Percentiles rank a stretch among this genome's conserved stretches.
These are phyloP conservation scores for Rhyacichthys aspro DNA, from an alignment of 2,797 vertebrate species.

Conservation along the genomic window DNA sequence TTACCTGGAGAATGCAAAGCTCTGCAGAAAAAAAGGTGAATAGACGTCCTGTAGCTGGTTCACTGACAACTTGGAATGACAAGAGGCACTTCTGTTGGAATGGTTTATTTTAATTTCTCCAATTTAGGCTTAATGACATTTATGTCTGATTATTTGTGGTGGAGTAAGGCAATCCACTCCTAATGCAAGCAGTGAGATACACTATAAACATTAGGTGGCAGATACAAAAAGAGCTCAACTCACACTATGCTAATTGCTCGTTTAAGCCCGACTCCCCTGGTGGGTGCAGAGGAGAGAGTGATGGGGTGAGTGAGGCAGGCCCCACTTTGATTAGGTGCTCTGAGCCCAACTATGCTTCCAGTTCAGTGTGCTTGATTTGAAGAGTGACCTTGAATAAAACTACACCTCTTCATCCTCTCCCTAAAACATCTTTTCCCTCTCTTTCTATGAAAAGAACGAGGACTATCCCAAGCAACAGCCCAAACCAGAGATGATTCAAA, in stretches of 20 bases:
- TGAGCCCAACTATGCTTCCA: constrained; percentile 65
- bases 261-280: constrained; percentile 64
- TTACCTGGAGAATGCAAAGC: constrained; percentile 59
- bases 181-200: constrained; percentile 54
- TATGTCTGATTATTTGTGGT: constrained; percentile 45
- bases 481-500: constrained; percentile 42
- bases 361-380: constrained; percentile 63
- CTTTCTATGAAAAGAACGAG: constrained; percentile 43
- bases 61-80: constrained; percentile 64
- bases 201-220: constrained; percentile 67
- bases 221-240: constrained; percentile 54
- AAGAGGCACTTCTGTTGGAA: constrained; percentile 18
- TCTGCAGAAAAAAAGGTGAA: constrained; percentile 66
- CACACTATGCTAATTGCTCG: constrained; percentile 61
- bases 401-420: constrained; percentile 39
- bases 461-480: constrained; percentile 60
- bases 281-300: constrained; percentile 56
- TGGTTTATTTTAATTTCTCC: too few species aligned
- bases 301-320: constrained; percentile 49
- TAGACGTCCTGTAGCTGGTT: constrained; percentile 48
- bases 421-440: constrained; percentile 53
- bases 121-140: too few species aligned
- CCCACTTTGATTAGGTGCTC: constrained; percentile 57
- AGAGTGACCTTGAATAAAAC: constrained; percentile 73
- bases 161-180: constrained; percentile 31